These are phyloP conservation scores for Pelmatolapia mariae DNA, from an alignment of 2,113 vertebrate species.

Conservation along the genomic window DNA sequence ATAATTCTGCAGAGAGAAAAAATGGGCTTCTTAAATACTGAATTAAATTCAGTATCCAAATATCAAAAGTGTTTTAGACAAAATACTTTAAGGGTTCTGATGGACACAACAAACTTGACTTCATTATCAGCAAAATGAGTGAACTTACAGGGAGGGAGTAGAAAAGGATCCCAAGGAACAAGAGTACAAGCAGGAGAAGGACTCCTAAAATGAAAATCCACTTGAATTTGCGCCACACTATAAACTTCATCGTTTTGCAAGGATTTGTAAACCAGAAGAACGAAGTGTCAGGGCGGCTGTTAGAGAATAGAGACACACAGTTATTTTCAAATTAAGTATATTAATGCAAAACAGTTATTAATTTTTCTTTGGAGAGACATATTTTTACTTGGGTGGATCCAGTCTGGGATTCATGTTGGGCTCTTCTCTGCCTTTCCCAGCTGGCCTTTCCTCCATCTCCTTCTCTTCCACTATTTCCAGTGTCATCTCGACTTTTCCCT, in stretches of 20 bases:
- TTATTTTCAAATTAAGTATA: neutral
- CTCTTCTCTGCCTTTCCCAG: constrained; percentile 94
- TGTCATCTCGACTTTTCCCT: constrained; percentile 99
- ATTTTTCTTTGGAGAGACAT: neutral
- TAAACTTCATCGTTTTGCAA: constrained; percentile 95
- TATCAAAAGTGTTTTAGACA: neutral
- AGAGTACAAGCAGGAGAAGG: constrained; percentile 77
- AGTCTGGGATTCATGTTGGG: constrained; percentile 98
- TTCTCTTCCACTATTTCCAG: constrained; percentile 91
- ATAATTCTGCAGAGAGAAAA: constrained; percentile 77
- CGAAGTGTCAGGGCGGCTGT: constrained; percentile 93
- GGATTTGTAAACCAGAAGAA: constrained; percentile 99
- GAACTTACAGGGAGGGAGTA: constrained; percentile 89
- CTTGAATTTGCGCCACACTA: constrained; percentile 92
- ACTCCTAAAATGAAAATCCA: constrained; percentile 85
- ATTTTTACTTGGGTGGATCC: constrained; percentile 86
- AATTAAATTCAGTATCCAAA: neutral
- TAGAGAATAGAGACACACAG: neutral
- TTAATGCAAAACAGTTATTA: neutral
- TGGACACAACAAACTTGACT: neutral
- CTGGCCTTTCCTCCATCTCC: constrained; percentile 88
- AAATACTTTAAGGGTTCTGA: neutral
- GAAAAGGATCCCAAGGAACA: constrained; percentile 87
- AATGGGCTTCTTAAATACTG: neutral
- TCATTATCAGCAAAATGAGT: neutral